Evolutionary conservation across 1,140 invertebrate genomes (phyloP).

Genomic region (Brachionus sp.): DNA sequence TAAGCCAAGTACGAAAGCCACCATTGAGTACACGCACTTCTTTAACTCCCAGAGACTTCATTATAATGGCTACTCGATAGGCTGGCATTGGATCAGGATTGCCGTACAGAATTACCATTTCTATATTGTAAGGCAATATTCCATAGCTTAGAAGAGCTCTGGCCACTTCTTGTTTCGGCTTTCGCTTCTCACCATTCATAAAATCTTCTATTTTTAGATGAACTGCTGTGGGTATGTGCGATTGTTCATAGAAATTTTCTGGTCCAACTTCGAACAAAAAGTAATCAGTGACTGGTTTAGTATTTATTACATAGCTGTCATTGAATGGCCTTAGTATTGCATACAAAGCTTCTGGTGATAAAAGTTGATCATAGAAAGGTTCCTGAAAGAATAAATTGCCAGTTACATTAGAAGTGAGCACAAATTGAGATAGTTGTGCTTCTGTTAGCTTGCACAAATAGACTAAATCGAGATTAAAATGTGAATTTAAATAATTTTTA

Average conservation of each 20-base stretch:
- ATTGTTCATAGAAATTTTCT: constrained; percentile 19
- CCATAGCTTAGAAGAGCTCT: constrained; percentile 15
- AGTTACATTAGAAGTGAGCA: background rate
- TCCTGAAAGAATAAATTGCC: constrained; percentile 36
- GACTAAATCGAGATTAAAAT: background rate
- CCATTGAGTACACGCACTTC: constrained; percentile 30
- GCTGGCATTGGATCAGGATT: constrained; percentile 21
- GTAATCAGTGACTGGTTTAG: background rate
- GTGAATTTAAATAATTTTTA: background rate
- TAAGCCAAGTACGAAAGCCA: constrained; percentile 37
- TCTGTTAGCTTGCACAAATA: constrained; percentile 1
- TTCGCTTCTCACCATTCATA: background rate
- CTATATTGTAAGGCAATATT: constrained; percentile 13
- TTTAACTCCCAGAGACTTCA: constrained; percentile 17
- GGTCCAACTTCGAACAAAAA: constrained; percentile 7
- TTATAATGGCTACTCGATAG: background rate
- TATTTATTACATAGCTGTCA: background rate
- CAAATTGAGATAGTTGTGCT: background rate
- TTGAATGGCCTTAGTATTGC: constrained; percentile 5
- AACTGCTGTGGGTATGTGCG: constrained; percentile 36
- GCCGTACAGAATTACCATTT: constrained; percentile 35
- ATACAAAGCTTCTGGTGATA: constrained; percentile 26
- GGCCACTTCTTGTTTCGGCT: background rate
- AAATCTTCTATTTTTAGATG: constrained; percentile 25
- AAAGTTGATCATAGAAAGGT: constrained; percentile 19